phyloP scores from a whole-genome alignment of 2,113 vertebrate genomes.

The Coptodon rendalli region DNA sequence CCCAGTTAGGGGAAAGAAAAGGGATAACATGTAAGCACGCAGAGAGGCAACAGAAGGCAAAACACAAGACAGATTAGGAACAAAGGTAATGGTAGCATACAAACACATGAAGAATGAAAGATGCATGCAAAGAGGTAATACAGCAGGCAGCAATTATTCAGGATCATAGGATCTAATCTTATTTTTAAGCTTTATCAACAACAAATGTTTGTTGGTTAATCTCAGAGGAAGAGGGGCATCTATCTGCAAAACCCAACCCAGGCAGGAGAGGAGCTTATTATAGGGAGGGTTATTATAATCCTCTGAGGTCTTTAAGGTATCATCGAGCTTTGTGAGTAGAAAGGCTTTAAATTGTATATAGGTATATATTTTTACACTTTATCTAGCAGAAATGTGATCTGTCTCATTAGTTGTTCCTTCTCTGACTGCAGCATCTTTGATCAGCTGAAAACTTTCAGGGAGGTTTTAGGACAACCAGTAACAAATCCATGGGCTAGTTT shows the following conservation, averaged over 20 bases:
- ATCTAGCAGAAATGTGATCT: not conserved
- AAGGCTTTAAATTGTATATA: not conserved
- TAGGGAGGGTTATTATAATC: not conserved
- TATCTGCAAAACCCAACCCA: not conserved
- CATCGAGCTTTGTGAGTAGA: rapidly evolving
- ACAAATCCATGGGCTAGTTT: rapidly evolving
- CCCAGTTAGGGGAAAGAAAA: not conserved
- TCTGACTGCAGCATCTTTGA: not conserved
- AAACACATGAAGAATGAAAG: not conserved
- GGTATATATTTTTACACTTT: not conserved
- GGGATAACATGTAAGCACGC: not conserved
- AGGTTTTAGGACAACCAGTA: not conserved
- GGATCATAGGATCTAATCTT: not conserved
- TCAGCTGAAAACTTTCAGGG: not conserved
- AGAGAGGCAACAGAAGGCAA: not conserved
- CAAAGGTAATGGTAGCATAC: not conserved
- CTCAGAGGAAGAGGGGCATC: not conserved
- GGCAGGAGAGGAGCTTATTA: not conserved
- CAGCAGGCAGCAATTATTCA: not conserved
- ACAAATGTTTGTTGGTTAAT: not conserved
- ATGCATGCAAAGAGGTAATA: not conserved
- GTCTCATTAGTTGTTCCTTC: not conserved
- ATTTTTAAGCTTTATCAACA: not conserved
- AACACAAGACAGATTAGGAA: not conserved
- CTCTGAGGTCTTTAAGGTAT: not conserved